These are phyloP conservation scores for Drosophila subpulchrella DNA, from an alignment of 1,140 invertebrate species.

Conservation along the genomic window DNA sequence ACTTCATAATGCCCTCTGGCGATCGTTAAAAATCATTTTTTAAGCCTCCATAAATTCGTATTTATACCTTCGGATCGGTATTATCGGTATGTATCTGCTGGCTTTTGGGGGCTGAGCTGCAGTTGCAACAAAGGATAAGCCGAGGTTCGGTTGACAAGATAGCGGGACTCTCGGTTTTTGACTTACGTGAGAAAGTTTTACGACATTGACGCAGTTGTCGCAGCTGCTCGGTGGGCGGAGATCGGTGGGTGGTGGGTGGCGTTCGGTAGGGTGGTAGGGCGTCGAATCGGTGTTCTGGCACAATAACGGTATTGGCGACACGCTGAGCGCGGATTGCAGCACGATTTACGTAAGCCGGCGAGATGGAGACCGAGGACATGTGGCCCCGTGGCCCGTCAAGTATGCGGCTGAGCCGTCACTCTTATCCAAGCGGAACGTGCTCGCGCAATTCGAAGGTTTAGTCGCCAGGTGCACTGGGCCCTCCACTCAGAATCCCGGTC, in stretches of 20 bases:
- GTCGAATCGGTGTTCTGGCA: conserved; percentile 2
- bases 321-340: conserved; percentile 54
- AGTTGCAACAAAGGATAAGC: conserved; percentile 35
- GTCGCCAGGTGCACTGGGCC: conserved; percentile 27
- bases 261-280: conserved; percentile 2
- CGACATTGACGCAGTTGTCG: conserved; percentile 66
- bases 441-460: conserved; percentile 44
- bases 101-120: background rate
- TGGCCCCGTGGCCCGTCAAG: conserved; percentile 22
- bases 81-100: background rate
- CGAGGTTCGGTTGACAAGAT: conserved; percentile 44
- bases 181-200: conserved; percentile 80
- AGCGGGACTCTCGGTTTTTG: conserved; percentile 56
- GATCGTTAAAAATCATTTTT: conserved; percentile 49
- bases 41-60: conserved; percentile 43
- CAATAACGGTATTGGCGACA: conserved; percentile 70
- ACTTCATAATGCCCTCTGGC: conserved; percentile 29
- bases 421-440: conserved; percentile 66
- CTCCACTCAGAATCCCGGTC: conserved; percentile 30
- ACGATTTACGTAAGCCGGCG: conserved; percentile 68
- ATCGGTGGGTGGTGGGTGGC: conserved; percentile 2
- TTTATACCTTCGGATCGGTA: conserved; percentile 21
- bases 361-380: conserved; percentile 25
- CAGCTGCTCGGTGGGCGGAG: conserved; percentile 19
- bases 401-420: conserved; percentile 28